A percentile compares a stretch with the other conserved stretches of the same genome.
Evolutionary conservation across 2,888 invertebrate genomes (phyloP).

Genomic region (Drosophila longiperda): DNA sequence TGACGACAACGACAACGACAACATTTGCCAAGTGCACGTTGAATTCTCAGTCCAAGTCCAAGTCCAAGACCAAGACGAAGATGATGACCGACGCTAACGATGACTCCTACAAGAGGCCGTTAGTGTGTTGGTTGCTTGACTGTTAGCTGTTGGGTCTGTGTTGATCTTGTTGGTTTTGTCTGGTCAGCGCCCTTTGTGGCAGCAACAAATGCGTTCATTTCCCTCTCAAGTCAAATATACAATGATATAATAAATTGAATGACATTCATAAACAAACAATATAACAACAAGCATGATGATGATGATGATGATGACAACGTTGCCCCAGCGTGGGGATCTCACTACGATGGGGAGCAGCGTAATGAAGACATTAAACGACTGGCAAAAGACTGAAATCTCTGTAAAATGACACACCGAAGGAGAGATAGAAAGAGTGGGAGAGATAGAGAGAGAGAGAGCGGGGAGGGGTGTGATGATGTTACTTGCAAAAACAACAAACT

Average conservation of each 20-base stretch:
- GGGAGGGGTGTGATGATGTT: conserved; percentile 29
- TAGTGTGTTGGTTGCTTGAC: conserved; percentile 36
- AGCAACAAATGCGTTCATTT: conserved; percentile 80
- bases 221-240: conserved; percentile 81
- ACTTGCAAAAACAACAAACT: conserved; percentile 74
- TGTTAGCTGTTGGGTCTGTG: conserved; percentile 14
- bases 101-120: conserved; percentile 74
- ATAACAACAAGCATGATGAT: conserved; percentile 48
- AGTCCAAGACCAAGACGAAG: conserved; percentile 24
- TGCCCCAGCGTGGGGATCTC: conserved; percentile 32
- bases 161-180: conserved; percentile 37
- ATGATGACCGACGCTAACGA: conserved; percentile 54
- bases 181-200: conserved; percentile 70
- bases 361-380: conserved; percentile 76
- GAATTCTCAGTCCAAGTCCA: conserved; percentile 24
- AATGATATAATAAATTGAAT: conserved; percentile 84
- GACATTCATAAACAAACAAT: conserved; percentile 84
- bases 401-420: conserved; percentile 30
- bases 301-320: conserved; percentile 25
- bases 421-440: conserved; percentile 29
- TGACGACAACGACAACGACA: conserved; percentile 45
- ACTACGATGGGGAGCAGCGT: conserved; percentile 45
- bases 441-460: not conserved
- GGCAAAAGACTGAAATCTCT: conserved; percentile 19
- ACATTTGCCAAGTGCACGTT: conserved; percentile 11